Base-by-base conservation (phyloP, 1,140 invertebrate genomes). In the Spodoptera frugiperda region DNA sequence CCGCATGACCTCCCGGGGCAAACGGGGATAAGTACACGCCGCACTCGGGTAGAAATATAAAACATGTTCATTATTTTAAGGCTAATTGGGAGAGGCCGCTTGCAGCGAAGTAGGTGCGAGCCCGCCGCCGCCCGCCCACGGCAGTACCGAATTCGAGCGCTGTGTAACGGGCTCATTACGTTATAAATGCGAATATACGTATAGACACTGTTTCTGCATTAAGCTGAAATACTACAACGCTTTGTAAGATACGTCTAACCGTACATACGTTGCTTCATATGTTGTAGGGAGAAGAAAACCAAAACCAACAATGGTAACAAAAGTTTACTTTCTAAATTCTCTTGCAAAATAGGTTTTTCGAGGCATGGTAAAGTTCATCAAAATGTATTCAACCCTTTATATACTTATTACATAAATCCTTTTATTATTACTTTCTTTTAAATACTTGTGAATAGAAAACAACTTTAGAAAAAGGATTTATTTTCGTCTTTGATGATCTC, bases 21-120 rank as follows among this genome's bases (percentile, higher is more conserved):
- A 89, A 82, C 84, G 82, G 84, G 90, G 89, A 88, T 87, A 86
- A 92, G 82, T 87, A 91, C 89, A 92, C 81, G 86, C 87, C 88
- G 85, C 89, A 85, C 86, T 89, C 88, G 81, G 80, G 84, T 91
- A 89, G 84, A 93, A 93, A 93, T 94, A 94, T 93, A 93, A 94
- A 94, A 93, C 92, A 94, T 93, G 93, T 94, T 94, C 93, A 94
- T 94, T 94, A 94, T 94, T 93, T 93, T 91, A 88, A 91, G 89
- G 92, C 92, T 94, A 94, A 94, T 94, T 94, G 94, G 94, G 83
- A 81, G 85, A 91, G 89, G 89, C 87, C 92, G 89, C 89, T 91
- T 89, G 91, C 91, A 90, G 85, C 83, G 86, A 81, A 83, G 84
- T 87, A 89, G 84, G 89, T 91, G 89, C 91, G 87, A 84, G 85